These are phyloP conservation scores for Scalopus aquaticus DNA, from an alignment of 2,113 vertebrate genomes.

Conservation along the genomic window DNA sequence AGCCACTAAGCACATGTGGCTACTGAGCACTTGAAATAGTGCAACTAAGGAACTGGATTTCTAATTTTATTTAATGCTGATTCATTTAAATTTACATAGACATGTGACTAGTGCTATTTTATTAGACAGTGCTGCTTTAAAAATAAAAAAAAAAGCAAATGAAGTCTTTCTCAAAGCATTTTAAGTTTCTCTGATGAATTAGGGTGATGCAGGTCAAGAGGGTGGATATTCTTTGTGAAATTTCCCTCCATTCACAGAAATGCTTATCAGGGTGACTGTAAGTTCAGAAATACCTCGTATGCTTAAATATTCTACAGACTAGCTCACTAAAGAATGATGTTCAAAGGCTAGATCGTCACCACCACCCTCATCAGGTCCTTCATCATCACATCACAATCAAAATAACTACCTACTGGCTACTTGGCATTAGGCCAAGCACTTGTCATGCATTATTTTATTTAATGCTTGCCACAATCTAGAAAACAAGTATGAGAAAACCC, in stretches of 20 bases:
- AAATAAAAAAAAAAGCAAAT: background rate
- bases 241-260: background rate
- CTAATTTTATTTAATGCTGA: conserved; percentile 19
- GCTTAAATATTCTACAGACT: background rate
- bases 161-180: background rate
- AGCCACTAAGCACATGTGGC: background rate
- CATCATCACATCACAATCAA: background rate
- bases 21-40: background rate
- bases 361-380: too few relatives aligned
- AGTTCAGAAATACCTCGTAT: background rate
- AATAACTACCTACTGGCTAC: background rate
- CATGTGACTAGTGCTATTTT: background rate
- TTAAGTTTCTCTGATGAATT: background rate
- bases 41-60: background rate
- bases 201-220: background rate
- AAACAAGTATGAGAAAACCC: background rate
- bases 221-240: background rate
- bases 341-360: background rate
- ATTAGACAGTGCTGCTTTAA: background rate
- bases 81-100: background rate
- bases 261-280: background rate
- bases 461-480: background rate
- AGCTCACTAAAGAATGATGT: background rate
- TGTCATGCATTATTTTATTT: background rate
- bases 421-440: background rate